These are phyloP conservation scores for Eutrigla gurnardus DNA, from an alignment of 2,797 vertebrate genomes.

Conservation along the genomic window DNA sequence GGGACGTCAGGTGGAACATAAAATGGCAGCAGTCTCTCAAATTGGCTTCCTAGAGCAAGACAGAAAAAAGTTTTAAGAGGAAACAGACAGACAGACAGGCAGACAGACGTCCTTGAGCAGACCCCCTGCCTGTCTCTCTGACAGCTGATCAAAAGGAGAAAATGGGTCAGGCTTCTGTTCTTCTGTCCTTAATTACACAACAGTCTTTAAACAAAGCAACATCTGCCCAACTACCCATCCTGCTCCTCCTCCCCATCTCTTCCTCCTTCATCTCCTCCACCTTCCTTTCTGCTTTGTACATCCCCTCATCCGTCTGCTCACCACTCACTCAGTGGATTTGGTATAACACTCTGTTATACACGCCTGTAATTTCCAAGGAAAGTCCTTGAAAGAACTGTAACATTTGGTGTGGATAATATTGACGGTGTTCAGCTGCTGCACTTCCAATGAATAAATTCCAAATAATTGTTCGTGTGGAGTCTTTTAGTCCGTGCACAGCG, in stretches of 20 bases:
- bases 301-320: slow-evolving; percentile 11
- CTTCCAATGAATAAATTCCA: background rate
- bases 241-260: slow-evolving; percentile 50
- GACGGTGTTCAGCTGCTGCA: background rate
- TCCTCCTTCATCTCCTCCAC: slow-evolving; percentile 16
- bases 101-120: slow-evolving; percentile 40
- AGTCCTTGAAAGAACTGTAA: background rate
- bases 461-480: background rate
- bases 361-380: background rate
- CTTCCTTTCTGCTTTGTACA: slow-evolving; percentile 24
- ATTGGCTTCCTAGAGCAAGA: background rate
- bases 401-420: background rate
- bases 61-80: slow-evolving; percentile 43
- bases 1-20: background rate
- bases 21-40: background rate
- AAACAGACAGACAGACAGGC: slow-evolving; percentile 37
- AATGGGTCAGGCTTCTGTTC: slow-evolving; percentile 91
- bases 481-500: background rate
- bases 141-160: slow-evolving; percentile 92
- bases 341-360: background rate
- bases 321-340: slow-evolving; percentile 2
- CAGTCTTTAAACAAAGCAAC: slow-evolving; percentile 93
- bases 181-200: slow-evolving; percentile 92
- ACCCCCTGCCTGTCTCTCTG: slow-evolving; percentile 86
- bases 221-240: slow-evolving; percentile 86